These are phyloP conservation scores for Abramis brama DNA, from an alignment of 2,113 vertebrate species.

Conservation along the genomic window DNA sequence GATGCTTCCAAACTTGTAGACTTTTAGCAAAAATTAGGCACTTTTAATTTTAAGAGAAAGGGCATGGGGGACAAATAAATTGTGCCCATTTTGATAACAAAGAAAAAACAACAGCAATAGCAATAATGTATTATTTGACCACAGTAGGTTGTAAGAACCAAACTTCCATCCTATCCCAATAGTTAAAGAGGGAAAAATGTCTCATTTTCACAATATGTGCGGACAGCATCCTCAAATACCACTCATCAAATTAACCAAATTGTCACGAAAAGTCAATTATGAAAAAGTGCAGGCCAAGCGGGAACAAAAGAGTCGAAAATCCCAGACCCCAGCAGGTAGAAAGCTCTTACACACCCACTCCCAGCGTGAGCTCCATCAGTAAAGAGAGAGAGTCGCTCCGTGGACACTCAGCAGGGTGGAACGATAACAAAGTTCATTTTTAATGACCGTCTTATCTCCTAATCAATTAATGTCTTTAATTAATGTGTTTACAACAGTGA, in stretches of 20 bases:
- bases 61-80: too few species aligned
- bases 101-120: not conserved
- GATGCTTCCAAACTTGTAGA: not conserved
- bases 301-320: conserved; percentile 15
- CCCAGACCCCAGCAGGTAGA: conserved; percentile 31
- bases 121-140: not conserved
- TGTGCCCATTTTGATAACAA: not conserved
- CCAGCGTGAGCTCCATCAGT: conserved; percentile 21
- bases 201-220: not conserved
- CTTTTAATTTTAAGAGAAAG: not conserved
- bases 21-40: not conserved
- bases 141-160: not conserved
- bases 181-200: not conserved
- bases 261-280: conserved; percentile 20
- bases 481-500: conserved; percentile 45
- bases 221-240: not conserved
- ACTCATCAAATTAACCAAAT: conserved; percentile 23
- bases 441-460: conserved; percentile 39
- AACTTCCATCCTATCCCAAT: not conserved
- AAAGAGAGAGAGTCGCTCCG: conserved; percentile 23
- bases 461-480: conserved; percentile 45
- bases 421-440: conserved; percentile 43
- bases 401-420: conserved; percentile 30
- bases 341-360: conserved; percentile 32
- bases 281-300: conserved; percentile 17